Conservation (phyloP, 1,140 invertebrate species). For the Neodiprion lecontei region DNA sequence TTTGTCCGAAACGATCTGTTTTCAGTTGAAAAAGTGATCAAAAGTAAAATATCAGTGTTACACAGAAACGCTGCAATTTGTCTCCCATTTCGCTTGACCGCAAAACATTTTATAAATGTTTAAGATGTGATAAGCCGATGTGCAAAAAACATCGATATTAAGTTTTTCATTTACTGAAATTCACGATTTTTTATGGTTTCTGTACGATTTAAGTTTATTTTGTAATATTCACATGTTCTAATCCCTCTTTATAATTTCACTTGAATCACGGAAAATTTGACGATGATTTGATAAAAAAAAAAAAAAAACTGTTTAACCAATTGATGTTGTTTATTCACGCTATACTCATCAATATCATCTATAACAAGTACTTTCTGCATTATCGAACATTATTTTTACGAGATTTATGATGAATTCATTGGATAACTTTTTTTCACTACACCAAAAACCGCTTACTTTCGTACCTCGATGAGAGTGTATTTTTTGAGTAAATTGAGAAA, state of each 20-base stretch:
- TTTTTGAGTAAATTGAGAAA: conserved; percentile 5
- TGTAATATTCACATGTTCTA: not conserved
- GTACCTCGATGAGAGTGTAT: not conserved
- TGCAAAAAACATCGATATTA: conserved; percentile 1
- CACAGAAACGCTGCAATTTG: not conserved
- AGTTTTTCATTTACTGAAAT: not conserved
- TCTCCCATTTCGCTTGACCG: not conserved
- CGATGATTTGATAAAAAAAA: no score
- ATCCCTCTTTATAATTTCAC: no score
- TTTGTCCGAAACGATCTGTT: not conserved
- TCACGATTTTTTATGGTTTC: not conserved
- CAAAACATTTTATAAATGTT: not conserved
- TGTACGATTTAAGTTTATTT: not conserved
- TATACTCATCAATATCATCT: not conserved
- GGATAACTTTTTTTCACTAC: not conserved
- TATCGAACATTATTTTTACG: not conserved
- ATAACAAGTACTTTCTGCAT: not conserved
- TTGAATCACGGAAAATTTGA: no score
- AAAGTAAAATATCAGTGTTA: not conserved
- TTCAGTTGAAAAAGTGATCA: not conserved
- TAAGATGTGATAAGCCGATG: not conserved
- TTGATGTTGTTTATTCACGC: not conserved
- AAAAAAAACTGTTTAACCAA: not conserved
- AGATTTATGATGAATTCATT: not conserved
- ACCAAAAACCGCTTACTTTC: not conserved